Evolutionary conservation across 2,113 vertebrate species (phyloP), one percentile per base, ranked within the genome.

Genomic region (Etheostoma cragini): DNA sequence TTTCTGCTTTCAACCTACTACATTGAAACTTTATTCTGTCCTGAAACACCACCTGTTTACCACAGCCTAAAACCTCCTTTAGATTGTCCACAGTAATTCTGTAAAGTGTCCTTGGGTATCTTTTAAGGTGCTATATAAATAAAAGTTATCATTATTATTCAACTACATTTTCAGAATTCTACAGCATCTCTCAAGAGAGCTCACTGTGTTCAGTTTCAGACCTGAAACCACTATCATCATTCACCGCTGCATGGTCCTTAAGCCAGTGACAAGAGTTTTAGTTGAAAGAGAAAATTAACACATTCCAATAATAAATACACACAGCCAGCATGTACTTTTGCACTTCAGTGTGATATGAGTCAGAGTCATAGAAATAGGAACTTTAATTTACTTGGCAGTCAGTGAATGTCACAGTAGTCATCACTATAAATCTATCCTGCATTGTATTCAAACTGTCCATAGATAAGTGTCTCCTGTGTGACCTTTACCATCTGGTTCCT

Each of bases 401-500:
- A 7, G 38, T 46, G 16, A 24, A 8, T 26, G 19, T 12, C 56
- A 56, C 15, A 17, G 2, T 6, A 54, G 33, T 71, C 22, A 24
- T 22, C 50, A 26, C 50, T 11, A 12, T 71, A 15, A 26, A 57
- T 75, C 58, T 26, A 3, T 17, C 26, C 16, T 11, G 13, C 6
- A 1, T 8, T n/a, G 24, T 21, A 46, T 52, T 49, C 26, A 67
- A 56, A 62, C 38, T 35, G 7, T 8, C 13, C 3, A 3, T 35
- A n/a, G 54, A 30, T 71, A 63, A 54, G 75, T 50, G 47, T 72
- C 63, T 67, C n/a, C 47, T 56, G 6, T 45, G 1, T 35, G 57
- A 68, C 46, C 74, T 81, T 13, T 19, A 50, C 6, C 47, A 70
- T 61, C 81, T 68, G 70, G 73, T 61, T 62, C 56, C 35, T 52